These are phyloP conservation scores for Propithecus deckenii DNA, from an alignment of 2,797 vertebrate species.

Conservation along the genomic window DNA sequence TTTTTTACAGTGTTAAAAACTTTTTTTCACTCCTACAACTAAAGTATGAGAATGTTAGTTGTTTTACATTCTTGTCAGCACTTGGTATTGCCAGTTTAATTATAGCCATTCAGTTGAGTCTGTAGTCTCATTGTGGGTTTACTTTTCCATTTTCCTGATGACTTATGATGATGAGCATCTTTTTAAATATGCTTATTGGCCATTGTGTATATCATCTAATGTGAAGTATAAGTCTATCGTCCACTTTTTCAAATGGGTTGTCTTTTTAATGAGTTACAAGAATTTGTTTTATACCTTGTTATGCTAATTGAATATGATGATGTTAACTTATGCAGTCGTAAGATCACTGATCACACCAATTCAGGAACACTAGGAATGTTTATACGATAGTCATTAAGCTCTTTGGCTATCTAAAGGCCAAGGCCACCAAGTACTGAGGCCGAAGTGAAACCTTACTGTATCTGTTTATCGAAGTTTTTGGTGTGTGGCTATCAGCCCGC, in stretches of 20 bases:
- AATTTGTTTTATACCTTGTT: background rate
- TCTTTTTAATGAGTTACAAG: background rate
- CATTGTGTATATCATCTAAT: background rate
- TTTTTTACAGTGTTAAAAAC: background rate
- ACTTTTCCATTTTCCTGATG: background rate
- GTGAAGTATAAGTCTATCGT: background rate
- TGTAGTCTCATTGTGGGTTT: background rate
- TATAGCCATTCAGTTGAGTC: background rate
- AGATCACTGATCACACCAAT: background rate
- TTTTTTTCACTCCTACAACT: background rate
- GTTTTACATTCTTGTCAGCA: background rate
- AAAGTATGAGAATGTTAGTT: background rate
- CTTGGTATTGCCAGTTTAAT: background rate
- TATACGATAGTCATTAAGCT: background rate
- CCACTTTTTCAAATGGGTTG: background rate
- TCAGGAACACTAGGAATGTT: background rate
- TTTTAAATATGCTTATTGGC: background rate
- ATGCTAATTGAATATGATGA: background rate
- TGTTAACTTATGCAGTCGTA: background rate
- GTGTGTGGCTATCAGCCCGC: background rate
- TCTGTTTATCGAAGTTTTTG: background rate
- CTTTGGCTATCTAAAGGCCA: background rate
- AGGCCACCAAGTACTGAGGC: background rate
- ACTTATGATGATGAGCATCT: background rate
- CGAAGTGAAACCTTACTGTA: background rate